Conservation (phyloP, 2,113 vertebrate species). For the Ceyx melanurus region DNA sequence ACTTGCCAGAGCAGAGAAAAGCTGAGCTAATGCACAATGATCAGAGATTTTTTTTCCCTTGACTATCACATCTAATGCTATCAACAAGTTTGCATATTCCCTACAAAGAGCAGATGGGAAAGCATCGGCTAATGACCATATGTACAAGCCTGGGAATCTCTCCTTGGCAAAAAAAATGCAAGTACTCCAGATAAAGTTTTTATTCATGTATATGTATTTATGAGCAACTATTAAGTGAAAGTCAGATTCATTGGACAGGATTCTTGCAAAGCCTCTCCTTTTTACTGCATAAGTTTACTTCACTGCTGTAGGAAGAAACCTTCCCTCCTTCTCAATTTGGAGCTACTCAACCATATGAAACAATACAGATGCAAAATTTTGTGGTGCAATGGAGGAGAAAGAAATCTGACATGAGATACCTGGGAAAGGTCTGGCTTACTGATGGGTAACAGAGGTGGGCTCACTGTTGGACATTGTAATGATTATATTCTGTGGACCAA, state of each 20-base stretch:
- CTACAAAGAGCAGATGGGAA: slow-evolving; percentile 7
- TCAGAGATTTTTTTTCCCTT: slow-evolving; percentile 32
- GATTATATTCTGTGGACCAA: background rate
- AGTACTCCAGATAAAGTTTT: background rate
- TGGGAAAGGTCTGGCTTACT: background rate
- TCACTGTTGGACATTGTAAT: background rate
- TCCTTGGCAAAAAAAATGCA: background rate
- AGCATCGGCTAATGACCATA: background rate
- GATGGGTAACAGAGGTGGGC: background rate
- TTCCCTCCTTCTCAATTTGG: background rate
- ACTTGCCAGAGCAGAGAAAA: slow-evolving; percentile 47
- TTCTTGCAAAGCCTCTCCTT: background rate
- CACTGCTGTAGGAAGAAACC: background rate
- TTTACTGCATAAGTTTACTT: background rate
- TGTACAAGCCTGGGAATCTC: background rate
- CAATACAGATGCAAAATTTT: background rate
- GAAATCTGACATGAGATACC: background rate
- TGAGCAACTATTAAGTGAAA: background rate
- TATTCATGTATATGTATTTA: background rate
- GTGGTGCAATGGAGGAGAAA: background rate
- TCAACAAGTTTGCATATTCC: background rate
- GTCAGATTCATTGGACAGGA: background rate
- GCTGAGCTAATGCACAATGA: slow-evolving; percentile 16
- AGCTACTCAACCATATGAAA: background rate
- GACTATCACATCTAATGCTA: slow-evolving; percentile 11